Evolutionary conservation across 2,797 vertebrate genomes (phyloP), one percentile per base, ranked within the genome.

Genomic region (Craterocephalus amniculus): DNA sequence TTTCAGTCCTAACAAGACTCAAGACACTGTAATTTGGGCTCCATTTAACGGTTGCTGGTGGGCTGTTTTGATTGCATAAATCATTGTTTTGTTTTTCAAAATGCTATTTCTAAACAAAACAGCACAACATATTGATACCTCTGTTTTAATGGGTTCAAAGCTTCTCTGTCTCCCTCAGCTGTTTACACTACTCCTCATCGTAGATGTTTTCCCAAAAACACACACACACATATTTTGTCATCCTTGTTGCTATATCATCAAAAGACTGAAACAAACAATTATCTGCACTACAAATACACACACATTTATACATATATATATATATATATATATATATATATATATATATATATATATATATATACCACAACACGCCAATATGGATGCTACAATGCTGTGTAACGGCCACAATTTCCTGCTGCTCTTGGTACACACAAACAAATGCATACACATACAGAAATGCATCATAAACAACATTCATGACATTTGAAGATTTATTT

Each of bases 221-320:
- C 65, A 68, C 18, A 57, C 67, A 64, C 65, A 68, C 18, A 57
- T 64, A 64, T 63, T 43, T 56, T 35, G 59, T 62, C 16, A 3
- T 45, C 68, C 59, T 29, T 70, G 67, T 72, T 81, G 76, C 72
- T 83, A 76, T 76, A 83, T 88, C 72, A 60, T 72, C 80, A 77
- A 66, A 22, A 72, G 84, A 68, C 65, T 67, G 51, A 82, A 77
- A 68, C 79, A 57, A 83, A 83, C 36, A 38, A 38, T 45, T 58
- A 74, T 81, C 79, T 59, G 63, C 63, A 77, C 76, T 76, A 22
- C 76, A 78, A 61, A 58, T 83, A 82, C 88, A 71, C 88, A 76
- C 80, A 77, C 40, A 29, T 5, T 35, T 34, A 73, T 87, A 90
- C 8, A 36, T 36, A 36, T 36, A 36, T 36, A 36, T 36, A 36